Evolutionary conservation across 2,888 invertebrate species (phyloP).

Genomic region (Agriopis marginaria): DNA sequence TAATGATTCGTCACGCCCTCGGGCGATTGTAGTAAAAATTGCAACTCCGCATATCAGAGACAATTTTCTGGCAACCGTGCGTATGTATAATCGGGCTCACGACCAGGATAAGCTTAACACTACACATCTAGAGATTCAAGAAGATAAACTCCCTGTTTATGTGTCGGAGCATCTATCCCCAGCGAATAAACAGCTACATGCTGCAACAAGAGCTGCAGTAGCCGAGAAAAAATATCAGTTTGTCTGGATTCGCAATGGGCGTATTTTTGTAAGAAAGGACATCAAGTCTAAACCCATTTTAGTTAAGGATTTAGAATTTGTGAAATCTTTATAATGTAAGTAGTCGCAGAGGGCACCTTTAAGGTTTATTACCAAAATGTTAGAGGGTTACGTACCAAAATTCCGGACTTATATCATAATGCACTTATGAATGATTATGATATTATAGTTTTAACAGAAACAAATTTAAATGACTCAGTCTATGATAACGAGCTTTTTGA

Average conservation of each 20-base stretch:
- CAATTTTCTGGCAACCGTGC: conserved; percentile 2
- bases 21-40: not conserved
- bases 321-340: conserved; percentile 2
- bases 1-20: not conserved
- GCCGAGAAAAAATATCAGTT: conserved; percentile 13
- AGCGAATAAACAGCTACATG: conserved; percentile 2
- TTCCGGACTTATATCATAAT: not conserved
- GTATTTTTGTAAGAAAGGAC: conserved; percentile 5
- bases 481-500: conserved; percentile 8
- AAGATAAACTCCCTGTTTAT: not conserved
- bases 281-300: conserved; percentile 4
- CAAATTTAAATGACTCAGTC: conserved; percentile 3
- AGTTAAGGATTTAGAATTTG: not conserved
- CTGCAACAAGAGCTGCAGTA: not conserved
- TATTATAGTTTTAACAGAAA: conserved; percentile 7
- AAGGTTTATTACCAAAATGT: conserved; percentile 10
- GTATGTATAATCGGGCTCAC: conserved; percentile 1
- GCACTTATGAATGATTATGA: not conserved
- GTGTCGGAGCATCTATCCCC: conserved; percentile 1
- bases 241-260: conserved; percentile 4
- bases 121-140: not conserved
- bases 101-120: not conserved
- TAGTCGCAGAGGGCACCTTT: not conserved
- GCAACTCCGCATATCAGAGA: not conserved
- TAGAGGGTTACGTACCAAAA: conserved; percentile 4